Base-by-base conservation (phyloP, 2,113 vertebrate genomes). In the Helogale parvula region DNA sequence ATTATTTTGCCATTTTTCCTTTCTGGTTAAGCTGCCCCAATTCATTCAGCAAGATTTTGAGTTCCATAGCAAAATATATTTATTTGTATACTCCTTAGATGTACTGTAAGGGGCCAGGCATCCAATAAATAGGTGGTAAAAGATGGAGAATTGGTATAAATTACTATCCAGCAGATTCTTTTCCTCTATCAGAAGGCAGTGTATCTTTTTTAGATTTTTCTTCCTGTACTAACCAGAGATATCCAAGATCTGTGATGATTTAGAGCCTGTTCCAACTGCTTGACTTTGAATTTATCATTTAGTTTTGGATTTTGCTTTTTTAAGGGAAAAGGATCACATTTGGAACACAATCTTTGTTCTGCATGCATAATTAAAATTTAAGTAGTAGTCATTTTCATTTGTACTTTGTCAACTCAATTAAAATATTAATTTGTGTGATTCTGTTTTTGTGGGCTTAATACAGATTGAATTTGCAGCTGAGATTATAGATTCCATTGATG, bases 201-300 rank as follows among this genome's bases (percentile, higher is more conserved):
- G 0, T 93, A 90, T 94, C 38, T 76, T 96, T 92, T 95, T 88
- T 25, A 94, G 41, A 60, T 93, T 95, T 89, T 91, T 94, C 23
- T 77, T 91, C 38, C 81, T 87, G 35, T 92, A 66, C 14, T 17
- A 60, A 93, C 35, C 52, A 90, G 45, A 94, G 57, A 96, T 50
- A 96, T 63, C 21, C 77, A 72, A 88, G 60, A 88, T 95, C 65
- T 90, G 21, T 5, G 23, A 35, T 92, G 95, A 96, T 93, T 92
- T 97, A 96, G 41, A 85, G 45, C 17, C 80, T 96, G 9, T 93
- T 96, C 38, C 90, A 79, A 79, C 65, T 85, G 35, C 84, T 94
- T 97, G 74, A 74, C 35, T 96, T 96, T 79, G 57, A 95, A 96
- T 97, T 97, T 97, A 92, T 93, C 69, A 93, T 97, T 90, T 94